phyloP scores from a whole-genome alignment of 2,888 invertebrate genomes.

The Nomada ruficornis region DNA sequence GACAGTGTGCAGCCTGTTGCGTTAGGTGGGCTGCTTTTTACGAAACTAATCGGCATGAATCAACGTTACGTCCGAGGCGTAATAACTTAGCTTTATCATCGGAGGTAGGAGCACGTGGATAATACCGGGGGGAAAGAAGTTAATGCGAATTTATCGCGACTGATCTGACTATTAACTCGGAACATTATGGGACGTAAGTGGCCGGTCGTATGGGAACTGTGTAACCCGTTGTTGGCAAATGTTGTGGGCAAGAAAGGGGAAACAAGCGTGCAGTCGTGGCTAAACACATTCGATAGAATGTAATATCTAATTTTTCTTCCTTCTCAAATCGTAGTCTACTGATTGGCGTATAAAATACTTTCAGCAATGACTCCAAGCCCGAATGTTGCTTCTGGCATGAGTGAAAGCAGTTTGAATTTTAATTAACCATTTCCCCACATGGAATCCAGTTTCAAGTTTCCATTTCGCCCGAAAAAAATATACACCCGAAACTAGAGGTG shows the following conservation, averaged over 20 bases:
- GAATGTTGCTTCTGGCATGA: too few species aligned
- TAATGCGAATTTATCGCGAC: conserved; percentile 65
- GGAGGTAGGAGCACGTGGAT: conserved; percentile 52
- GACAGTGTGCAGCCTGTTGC: conserved; percentile 31
- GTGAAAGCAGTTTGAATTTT: too few species aligned
- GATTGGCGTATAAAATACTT: conserved; percentile 16
- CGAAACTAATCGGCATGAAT: conserved; percentile 50
- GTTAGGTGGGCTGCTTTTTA: conserved; percentile 32
- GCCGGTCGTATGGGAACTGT: conserved; percentile 42
- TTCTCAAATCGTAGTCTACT: background rate
- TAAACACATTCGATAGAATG: conserved; percentile 9
- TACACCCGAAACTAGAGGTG: too few species aligned
- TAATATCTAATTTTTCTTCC: conserved; percentile 20
- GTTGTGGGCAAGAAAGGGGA: conserved; percentile 40
- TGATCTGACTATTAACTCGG: conserved; percentile 66
- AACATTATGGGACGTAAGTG: conserved; percentile 64
- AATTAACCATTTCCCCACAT: too few species aligned
- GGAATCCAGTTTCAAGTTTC: too few species aligned
- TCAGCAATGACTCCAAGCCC: too few species aligned
- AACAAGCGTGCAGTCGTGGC: conserved; percentile 19
- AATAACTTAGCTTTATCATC: conserved; percentile 64
- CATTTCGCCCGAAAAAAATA: too few species aligned
- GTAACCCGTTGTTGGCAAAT: conserved; percentile 32
- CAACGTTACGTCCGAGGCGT: conserved; percentile 50
- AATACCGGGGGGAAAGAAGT: conserved; percentile 31